Evolutionary conservation across 2,888 invertebrate species (phyloP), one percentile per base, ranked within the genome.

Genomic region (Nebria salina): DNA sequence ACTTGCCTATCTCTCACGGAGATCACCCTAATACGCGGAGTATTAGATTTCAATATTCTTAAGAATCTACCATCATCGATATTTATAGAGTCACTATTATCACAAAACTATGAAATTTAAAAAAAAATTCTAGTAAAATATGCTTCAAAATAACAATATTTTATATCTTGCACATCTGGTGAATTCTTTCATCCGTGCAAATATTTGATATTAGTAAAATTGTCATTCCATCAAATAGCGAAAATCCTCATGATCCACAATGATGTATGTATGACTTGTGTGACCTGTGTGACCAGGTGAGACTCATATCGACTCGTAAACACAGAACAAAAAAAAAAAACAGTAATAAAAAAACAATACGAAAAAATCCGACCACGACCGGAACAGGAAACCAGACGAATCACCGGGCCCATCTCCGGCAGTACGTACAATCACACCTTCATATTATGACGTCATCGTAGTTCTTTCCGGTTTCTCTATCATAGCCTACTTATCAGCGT

Each of bases 401-500:
- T 81, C 81, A 81, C 76, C 76, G 76, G 81, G 76, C 81, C 76
- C 81, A 81, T 81, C 81, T 81, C 81, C 81, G 81, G 81, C 81
- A 76, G 81, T 72, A 81, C 81, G 81, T 72, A 81, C 81, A 81
- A 81, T 81, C 81, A 81, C 81, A 81, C 81, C 81, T 81, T 64
- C 64, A 25, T 65, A n/a, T 20, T n/a, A 72, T 76, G 81, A 76
- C 81, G 76, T 76, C 81, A 81, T 13, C 81, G 73, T n/a, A 41
- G 15, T 66, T 54, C 76, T 76, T 81, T 81, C 76, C 81, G 76
- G 81, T 81, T 11, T 54, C 8, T 42, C 11, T 41, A n/a, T 2
- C 81, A n/a, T 72, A 81, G 75, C 80, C 80, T 80, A 80, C 80
- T 80, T 80, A 65, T 72, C 66, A 74, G 7, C 54, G 42, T 20